A percentile compares a stretch with the other conserved stretches of the same genome.
Evolutionary conservation across 2,888 invertebrate species (phyloP).

Genomic region (Drosophila mulleri): DNA sequence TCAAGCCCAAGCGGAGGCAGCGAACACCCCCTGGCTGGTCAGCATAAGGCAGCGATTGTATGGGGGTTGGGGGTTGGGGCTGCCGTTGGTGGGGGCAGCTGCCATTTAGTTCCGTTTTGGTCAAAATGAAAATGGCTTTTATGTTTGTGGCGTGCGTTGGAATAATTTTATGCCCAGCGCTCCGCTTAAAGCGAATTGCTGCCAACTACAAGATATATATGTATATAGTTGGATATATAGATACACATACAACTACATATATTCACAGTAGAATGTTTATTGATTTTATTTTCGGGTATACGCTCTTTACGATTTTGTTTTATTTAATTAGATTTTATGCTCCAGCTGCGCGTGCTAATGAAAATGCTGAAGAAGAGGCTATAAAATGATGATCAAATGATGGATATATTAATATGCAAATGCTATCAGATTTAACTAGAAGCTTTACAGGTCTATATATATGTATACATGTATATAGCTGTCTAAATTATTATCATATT

Average conservation of each 20-base stretch:
- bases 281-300: slow-evolving; percentile 51
- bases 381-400: not conserved
- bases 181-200: slow-evolving; percentile 61
- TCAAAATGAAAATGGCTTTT: slow-evolving; percentile 80
- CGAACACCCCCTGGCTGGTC: slow-evolving; percentile 17
- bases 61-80: not conserved
- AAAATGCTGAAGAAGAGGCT: no score
- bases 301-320: slow-evolving; percentile 68
- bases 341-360: slow-evolving; percentile 19
- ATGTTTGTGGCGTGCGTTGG: slow-evolving; percentile 70
- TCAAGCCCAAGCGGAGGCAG: not conserved
- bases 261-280: slow-evolving; percentile 65
- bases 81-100: slow-evolving; percentile 9
- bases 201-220: slow-evolving; percentile 7
- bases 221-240: slow-evolving; percentile 16
- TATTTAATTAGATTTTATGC: slow-evolving; percentile 45
- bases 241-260: slow-evolving; percentile 29
- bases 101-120: slow-evolving; percentile 44
- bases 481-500: not conserved
- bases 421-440: not conserved
- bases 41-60: slow-evolving; percentile 14
- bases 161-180: slow-evolving; percentile 67
- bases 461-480: not conserved
- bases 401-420: not conserved
- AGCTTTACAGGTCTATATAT: not conserved